phyloP scores from a whole-genome alignment of 2,113 vertebrate genomes.

The Dasyornis broadbenti region DNA sequence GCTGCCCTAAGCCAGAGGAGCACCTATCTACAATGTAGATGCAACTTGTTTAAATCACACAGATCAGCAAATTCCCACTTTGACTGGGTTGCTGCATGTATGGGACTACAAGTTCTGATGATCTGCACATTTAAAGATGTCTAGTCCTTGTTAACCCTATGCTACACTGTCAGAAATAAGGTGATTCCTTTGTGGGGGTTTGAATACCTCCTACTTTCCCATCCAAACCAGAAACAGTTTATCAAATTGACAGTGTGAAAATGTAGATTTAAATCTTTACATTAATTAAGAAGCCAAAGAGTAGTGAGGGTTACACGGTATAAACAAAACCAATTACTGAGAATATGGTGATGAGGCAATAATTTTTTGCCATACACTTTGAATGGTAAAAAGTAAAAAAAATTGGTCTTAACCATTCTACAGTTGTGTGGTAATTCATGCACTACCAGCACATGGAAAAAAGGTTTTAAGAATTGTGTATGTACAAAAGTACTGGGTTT shows the following conservation, averaged over 20 bases:
- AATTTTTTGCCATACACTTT: neutral
- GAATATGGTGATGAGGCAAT: neutral
- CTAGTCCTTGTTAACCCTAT: neutral
- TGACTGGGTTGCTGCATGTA: neutral
- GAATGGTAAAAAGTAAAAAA: neutral
- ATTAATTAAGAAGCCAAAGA: neutral
- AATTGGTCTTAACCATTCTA: neutral
- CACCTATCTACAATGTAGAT: neutral
- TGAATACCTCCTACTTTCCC: neutral
- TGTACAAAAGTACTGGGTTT: neutral
- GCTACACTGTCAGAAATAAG: neutral
- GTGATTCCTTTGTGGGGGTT: neutral
- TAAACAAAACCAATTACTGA: neutral
- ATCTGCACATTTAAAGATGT: neutral
- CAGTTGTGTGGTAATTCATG: neutral
- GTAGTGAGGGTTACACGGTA: neutral
- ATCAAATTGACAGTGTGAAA: neutral
- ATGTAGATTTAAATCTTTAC: neutral
- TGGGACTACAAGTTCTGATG: neutral
- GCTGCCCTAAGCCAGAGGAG: neutral
- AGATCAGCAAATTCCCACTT: neutral
- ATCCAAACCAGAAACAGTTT: neutral
- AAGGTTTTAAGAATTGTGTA: neutral
- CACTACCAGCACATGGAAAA: neutral
- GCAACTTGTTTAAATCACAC: neutral